These are phyloP conservation scores for Blastobasis lacticolella DNA, from an alignment of 2,888 invertebrate species.

Conservation along the genomic window DNA sequence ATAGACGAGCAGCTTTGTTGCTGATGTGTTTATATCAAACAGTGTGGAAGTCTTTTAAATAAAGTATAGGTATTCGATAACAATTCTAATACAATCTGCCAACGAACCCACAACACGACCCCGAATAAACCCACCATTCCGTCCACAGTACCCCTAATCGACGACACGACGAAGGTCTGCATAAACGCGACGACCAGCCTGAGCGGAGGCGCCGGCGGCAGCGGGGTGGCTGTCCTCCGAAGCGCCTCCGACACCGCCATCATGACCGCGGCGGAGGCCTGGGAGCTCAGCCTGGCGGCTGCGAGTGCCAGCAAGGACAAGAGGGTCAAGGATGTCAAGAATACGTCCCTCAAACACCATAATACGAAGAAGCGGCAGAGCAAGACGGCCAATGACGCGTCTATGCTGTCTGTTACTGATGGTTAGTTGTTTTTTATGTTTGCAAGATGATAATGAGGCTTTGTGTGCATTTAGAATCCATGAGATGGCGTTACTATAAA, in stretches of 20 bases:
- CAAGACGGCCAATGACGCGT: slow-evolving; percentile 36
- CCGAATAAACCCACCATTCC: background rate
- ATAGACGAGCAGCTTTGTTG: no score
- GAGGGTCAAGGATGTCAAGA: slow-evolving; percentile 87
- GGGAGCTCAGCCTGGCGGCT: slow-evolving; percentile 87
- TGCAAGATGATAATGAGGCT: no score
- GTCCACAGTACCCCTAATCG: slow-evolving; percentile 42
- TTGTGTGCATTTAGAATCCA: no score
- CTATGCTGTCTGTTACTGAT: slow-evolving; percentile 38
- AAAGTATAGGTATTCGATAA: no score
- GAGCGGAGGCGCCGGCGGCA: slow-evolving; percentile 35
- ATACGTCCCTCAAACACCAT: slow-evolving; percentile 68
- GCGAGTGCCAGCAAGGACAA: slow-evolving; percentile 93
- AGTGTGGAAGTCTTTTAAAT: no score
- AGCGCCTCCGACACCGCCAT: slow-evolving; percentile 85
- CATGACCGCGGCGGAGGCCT: slow-evolving; percentile 86
- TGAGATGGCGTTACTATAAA: no score
- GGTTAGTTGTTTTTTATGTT: slow-evolving; percentile 29
- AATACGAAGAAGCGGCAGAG: slow-evolving; percentile 49
- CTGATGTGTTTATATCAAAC: no score
- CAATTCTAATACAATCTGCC: no score
- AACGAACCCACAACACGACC: no score
- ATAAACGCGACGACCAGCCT: slow-evolving; percentile 20
- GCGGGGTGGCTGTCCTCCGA: slow-evolving; percentile 69
- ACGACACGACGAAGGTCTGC: slow-evolving; percentile 36